Evolutionary conservation across 2,113 vertebrate genomes (phyloP), one percentile per base, ranked within the genome.

Genomic region (Phyllopteryx taeniolatus): DNA sequence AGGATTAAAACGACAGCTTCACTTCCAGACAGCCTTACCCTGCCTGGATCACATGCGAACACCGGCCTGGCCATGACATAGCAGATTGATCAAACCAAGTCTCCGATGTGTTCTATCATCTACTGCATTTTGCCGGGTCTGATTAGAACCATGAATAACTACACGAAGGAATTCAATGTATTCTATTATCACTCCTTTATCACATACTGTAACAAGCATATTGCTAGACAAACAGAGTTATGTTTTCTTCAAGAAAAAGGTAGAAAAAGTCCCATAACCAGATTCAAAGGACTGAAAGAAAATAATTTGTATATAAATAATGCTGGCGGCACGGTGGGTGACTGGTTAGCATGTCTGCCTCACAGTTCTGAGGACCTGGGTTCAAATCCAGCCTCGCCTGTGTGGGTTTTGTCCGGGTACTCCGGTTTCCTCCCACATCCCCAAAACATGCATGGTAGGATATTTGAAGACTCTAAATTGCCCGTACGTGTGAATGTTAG

Each of bases 1-100:
- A 14, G 78, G 79, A 86, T 84, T 80, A 86, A 60, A 47, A 64
- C 31, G 33, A 68, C 53, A 77, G 65, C 68, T 64, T 67, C 67
- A 67, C 59, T 43, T 9, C 57, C 67, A 47, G 0, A 68, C n/a
- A 46, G 66, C 57, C 46, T 72, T 63, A 63, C 22, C 4, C 42
- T 80, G 79, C 66, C 80, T 72, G 51, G 71, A 71, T 73, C 67
- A 79, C 76, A 70, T 27, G 10, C 66, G 15, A 43, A 69, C 46
- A 73, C 66, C 3, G 35, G 4, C 20, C 9, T 35, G 57, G 42
- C 70, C 56, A 53, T n/a, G 51, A 66, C 62, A 46, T 8, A 47
- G 43, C 43, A 47, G 8, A 66, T 2, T 31, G 64, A 4, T 10
- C 22, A 22, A 27, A 3, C 15, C 64, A 47, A 47, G 43, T 31